Percentiles rank a stretch among this genome's conserved stretches.
Evolutionary conservation across 2,888 invertebrate genomes (phyloP).

Genomic region (Hedychridium roseum): DNA sequence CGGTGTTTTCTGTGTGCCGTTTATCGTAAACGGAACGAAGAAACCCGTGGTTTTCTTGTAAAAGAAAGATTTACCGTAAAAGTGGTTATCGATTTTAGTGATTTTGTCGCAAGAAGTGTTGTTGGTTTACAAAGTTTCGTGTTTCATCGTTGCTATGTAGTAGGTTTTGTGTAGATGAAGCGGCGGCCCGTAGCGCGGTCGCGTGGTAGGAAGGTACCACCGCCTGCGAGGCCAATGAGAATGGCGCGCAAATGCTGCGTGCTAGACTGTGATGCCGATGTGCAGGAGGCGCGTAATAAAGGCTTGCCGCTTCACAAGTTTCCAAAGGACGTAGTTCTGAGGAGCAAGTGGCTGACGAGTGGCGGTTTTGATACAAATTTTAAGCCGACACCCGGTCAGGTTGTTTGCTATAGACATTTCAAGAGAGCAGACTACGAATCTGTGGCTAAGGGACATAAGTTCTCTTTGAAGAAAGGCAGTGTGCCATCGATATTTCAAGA

Average conservation of each 20-base stretch:
- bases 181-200: slow-evolving; percentile 49
- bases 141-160: slow-evolving; percentile 49
- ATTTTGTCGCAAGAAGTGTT: no score
- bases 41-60: no score
- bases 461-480: slow-evolving; percentile 75
- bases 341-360: slow-evolving; percentile 73
- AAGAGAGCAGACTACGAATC: slow-evolving; percentile 76
- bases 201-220: slow-evolving; percentile 41
- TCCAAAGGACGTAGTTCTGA: slow-evolving; percentile 71
- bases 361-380: slow-evolving; percentile 68
- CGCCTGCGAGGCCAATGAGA: slow-evolving; percentile 48
- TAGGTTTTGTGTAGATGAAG: slow-evolving; percentile 39
- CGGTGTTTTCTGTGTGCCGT: no score
- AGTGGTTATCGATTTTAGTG: no score
- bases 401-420: slow-evolving; percentile 81
- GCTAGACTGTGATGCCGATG: slow-evolving; percentile 71
- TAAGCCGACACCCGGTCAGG: slow-evolving; percentile 68
- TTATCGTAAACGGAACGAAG: no score
- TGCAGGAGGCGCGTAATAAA: slow-evolving; percentile 70
- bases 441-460: slow-evolving; percentile 75
- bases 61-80: no score
- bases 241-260: slow-evolving; percentile 75
- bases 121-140: no score
- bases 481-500: slow-evolving; percentile 76
- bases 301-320: slow-evolving; percentile 82